Conservation (phyloP, 2,888 invertebrate species). For the Stramonita haemastoma region DNA sequence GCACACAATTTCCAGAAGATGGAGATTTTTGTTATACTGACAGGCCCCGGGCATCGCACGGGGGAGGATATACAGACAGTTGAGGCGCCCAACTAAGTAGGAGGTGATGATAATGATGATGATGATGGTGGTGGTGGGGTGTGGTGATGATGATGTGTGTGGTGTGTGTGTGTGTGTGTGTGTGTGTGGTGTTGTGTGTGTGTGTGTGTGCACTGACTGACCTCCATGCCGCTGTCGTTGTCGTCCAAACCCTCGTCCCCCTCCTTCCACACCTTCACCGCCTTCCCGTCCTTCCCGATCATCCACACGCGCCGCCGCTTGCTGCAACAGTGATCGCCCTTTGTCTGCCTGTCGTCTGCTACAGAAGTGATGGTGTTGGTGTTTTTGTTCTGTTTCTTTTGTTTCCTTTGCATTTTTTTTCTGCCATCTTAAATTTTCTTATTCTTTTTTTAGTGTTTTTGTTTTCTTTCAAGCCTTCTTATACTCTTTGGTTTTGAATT, state of each 20-base stretch:
- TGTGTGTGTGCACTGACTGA: background rate
- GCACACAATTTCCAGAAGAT: no score
- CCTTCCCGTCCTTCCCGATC: constrained; percentile 40
- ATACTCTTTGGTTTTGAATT: no score
- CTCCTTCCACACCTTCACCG: constrained; percentile 41
- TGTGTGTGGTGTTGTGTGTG: background rate
- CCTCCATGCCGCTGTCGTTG: constrained; percentile 47
- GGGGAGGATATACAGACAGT: no score
- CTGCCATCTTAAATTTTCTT: background rate
- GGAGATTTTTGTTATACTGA: no score
- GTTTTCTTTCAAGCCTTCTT: background rate
- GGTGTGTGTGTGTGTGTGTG: background rate
- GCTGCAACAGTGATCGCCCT: background rate
- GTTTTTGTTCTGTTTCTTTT: background rate
- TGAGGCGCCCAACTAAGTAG: no score
- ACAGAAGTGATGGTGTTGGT: background rate
- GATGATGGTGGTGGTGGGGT: no score
- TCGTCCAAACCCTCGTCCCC: constrained; percentile 33
- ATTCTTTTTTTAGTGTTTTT: background rate
- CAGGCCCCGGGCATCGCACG: no score
- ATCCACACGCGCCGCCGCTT: constrained; percentile 40
- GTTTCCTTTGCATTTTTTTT: background rate
- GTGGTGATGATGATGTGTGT: background rate
- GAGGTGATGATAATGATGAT: no score
- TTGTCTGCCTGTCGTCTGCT: no score